Conservation (phyloP, 2,888 invertebrate genomes). For the Rotaria socialis region DNA sequence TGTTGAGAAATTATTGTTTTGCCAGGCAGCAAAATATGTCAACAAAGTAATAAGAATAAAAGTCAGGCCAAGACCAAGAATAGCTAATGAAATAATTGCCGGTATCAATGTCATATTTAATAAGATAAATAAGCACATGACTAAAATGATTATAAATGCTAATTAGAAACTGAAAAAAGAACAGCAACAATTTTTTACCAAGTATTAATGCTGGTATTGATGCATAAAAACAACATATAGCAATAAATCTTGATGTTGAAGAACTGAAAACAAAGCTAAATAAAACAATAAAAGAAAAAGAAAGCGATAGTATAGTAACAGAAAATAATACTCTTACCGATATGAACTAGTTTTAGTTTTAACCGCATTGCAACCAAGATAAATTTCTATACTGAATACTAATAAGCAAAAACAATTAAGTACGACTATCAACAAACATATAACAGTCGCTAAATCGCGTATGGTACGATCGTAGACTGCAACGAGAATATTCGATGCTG, state of each 20-base stretch:
- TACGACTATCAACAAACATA: not conserved
- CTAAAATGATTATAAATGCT: not conserved
- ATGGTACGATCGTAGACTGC: slow-evolving; percentile 4
- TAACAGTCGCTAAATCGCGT: not conserved
- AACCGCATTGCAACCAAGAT: not conserved
- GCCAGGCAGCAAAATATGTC: not conserved
- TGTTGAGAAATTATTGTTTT: not conserved
- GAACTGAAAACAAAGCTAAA: not conserved
- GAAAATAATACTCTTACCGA: not conserved
- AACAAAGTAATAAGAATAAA: slow-evolving; percentile 4
- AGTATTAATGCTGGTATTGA: slow-evolving; percentile 31
- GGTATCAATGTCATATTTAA: slow-evolving; percentile 28
- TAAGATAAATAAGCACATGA: slow-evolving; percentile 6
- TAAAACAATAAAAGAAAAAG: not conserved
- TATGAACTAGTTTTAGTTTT: not conserved
- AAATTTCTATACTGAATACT: slow-evolving; percentile 37
- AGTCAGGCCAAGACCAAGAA: not conserved
- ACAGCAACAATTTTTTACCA: not conserved
- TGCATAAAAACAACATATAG: slow-evolving; percentile 38
- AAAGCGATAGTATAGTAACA: not conserved
- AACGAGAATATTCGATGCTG: not conserved
- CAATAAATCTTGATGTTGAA: slow-evolving; percentile 1
- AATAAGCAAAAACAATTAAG: slow-evolving; percentile 18
- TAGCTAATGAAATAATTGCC: not conserved
- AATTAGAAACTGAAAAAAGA: not conserved